Conservation (phyloP, 2,797 vertebrate genomes). For the Okamejei kenojei region DNA sequence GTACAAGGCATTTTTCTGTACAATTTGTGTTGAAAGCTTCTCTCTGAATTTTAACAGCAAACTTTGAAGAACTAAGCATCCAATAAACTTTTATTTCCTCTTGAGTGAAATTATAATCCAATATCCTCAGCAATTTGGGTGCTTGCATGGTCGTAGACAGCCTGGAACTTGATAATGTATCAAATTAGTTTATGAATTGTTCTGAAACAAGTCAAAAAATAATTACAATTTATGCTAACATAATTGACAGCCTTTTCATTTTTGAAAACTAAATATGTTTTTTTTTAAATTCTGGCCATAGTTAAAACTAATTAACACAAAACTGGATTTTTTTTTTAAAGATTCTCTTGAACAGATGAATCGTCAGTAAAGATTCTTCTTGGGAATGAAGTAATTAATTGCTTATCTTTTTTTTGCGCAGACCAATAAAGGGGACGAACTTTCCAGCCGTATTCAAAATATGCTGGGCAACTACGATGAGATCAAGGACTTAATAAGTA, state of each 20-base stretch:
- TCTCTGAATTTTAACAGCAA: background rate
- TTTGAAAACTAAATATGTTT: too few relatives aligned
- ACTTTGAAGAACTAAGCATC: background rate
- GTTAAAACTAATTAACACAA: background rate
- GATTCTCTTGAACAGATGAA: background rate
- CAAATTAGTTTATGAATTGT: too few relatives aligned
- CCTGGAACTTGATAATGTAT: background rate
- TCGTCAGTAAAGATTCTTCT: background rate
- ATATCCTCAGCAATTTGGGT: background rate
- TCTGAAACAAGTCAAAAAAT: background rate
- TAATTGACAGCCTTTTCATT: background rate
- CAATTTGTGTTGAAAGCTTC: background rate
- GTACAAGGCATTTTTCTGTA: background rate
- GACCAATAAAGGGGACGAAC: constrained; percentile 83
- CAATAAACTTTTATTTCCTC: background rate
- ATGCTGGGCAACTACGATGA: constrained; percentile 92
- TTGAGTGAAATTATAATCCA: background rate
- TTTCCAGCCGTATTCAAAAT: constrained; percentile 80
- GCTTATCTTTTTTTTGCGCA: constrained; percentile 49
- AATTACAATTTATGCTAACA: background rate
- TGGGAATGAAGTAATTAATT: background rate
- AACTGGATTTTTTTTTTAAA: background rate
- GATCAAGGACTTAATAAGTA: constrained; percentile 63
- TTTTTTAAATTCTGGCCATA: too few relatives aligned
- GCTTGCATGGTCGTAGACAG: background rate